Conservation (phyloP, 2,888 invertebrate genomes). For the Lysandra coridon region DNA sequence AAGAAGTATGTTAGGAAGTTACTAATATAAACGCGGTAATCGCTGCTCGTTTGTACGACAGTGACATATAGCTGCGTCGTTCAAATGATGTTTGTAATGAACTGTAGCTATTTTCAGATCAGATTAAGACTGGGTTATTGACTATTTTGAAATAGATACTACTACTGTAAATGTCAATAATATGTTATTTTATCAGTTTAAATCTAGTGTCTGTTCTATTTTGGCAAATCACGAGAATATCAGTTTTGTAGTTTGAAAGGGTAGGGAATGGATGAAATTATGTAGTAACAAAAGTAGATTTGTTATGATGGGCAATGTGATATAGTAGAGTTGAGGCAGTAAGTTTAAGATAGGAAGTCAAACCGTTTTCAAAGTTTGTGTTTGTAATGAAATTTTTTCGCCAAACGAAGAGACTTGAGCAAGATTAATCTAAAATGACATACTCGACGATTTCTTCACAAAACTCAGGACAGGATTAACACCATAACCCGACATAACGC, state of each 20-base stretch:
- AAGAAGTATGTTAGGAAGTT: constrained; percentile 21
- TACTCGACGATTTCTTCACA: constrained; percentile 2
- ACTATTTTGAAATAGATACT: background rate
- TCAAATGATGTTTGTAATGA: constrained; percentile 9
- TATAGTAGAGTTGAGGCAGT: background rate
- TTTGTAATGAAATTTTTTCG: background rate
- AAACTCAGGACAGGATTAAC: constrained; percentile 21
- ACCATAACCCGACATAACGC: background rate
- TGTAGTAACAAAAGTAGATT: too few relatives aligned
- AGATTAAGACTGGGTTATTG: background rate
- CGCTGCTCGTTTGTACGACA: constrained; percentile 5
- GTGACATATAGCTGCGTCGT: constrained; percentile 1
- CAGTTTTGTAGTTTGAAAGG: too few relatives aligned
- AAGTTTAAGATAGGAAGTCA: background rate
- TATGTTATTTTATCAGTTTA: background rate
- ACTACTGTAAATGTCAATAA: background rate
- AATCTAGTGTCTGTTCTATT: background rate
- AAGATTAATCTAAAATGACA: constrained; percentile 11
- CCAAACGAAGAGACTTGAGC: background rate
- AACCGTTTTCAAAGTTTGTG: background rate
- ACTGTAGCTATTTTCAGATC: constrained; percentile 1
- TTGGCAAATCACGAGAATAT: too few relatives aligned
- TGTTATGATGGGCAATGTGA: too few relatives aligned
- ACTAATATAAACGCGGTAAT: constrained; percentile 15
- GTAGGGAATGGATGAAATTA: too few relatives aligned